Percentiles rank a stretch among this genome's conserved stretches.
phyloP scores from a whole-genome alignment of 2,113 vertebrate genomes.

The Psammodynastes pulverulentus region DNA sequence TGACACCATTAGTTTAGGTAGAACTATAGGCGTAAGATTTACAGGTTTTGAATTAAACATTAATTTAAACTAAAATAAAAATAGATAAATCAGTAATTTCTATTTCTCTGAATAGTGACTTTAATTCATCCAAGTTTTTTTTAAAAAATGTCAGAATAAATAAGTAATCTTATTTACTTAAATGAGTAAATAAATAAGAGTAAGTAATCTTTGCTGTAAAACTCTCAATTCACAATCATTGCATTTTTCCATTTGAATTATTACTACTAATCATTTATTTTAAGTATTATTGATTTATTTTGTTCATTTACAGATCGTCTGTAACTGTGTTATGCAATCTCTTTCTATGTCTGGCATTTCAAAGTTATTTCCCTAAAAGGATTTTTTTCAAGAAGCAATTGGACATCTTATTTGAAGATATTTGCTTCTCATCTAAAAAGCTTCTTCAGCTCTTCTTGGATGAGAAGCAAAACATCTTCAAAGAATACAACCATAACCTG shows the following conservation, averaged over 20 bases:
- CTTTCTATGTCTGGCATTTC: background rate
- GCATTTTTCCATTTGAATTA: background rate
- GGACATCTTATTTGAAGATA: no score
- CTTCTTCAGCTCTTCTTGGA: no score
- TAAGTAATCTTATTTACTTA: no score
- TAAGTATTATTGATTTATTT: background rate
- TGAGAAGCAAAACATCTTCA: no score
- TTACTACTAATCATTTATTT: background rate
- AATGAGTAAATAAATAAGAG: no score
- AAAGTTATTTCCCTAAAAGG: background rate
- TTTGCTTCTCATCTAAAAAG: no score
- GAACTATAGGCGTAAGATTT: background rate
- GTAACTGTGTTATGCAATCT: background rate
- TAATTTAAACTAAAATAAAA: background rate
- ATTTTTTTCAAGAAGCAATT: no score
- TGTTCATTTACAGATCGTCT: background rate
- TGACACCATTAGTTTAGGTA: background rate
- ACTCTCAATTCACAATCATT: background rate
- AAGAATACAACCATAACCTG: no score
- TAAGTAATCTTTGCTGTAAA: background rate
- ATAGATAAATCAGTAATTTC: background rate
- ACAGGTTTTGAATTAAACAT: background rate
- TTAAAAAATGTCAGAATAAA: background rate
- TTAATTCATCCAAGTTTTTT: background rate
- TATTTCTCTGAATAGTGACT: background rate